These are phyloP conservation scores for Pluvialis apricaria DNA, from an alignment of 2,113 vertebrate genomes.

Conservation along the genomic window DNA sequence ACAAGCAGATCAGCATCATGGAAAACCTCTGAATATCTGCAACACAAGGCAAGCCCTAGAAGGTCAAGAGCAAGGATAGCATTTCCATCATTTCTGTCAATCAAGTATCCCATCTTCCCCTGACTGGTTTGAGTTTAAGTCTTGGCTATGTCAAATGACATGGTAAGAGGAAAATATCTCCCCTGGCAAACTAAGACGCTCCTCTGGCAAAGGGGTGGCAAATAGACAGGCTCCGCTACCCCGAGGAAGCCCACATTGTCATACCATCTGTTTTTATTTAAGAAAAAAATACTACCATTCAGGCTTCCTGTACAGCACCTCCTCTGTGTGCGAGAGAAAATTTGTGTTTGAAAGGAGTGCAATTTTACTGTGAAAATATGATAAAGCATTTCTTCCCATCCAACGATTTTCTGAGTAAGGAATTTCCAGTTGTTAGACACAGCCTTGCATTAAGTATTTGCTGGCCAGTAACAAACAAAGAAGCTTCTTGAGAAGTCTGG, in stretches of 20 bases:
- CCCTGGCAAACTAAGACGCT: neutral
- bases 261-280: neutral
- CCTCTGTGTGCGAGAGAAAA: neutral
- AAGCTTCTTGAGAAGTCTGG: neutral
- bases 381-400: neutral
- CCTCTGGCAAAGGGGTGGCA: neutral
- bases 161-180: neutral
- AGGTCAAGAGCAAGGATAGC: neutral
- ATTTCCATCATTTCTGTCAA: neutral
- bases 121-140: neutral
- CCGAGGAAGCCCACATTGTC: neutral
- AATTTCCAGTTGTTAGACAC: neutral
- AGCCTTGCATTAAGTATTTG: neutral
- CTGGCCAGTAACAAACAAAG: neutral
- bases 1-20: neutral
- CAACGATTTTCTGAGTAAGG: neutral
- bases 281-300: neutral
- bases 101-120: neutral
- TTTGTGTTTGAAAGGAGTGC: neutral
- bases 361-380: neutral
- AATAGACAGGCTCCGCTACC: neutral
- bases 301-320: neutral
- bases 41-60: neutral
- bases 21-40: neutral
- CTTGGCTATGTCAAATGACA: neutral